These are phyloP conservation scores for Listronotus bonariensis DNA, from an alignment of 1,140 invertebrate species.

Conservation along the genomic window DNA sequence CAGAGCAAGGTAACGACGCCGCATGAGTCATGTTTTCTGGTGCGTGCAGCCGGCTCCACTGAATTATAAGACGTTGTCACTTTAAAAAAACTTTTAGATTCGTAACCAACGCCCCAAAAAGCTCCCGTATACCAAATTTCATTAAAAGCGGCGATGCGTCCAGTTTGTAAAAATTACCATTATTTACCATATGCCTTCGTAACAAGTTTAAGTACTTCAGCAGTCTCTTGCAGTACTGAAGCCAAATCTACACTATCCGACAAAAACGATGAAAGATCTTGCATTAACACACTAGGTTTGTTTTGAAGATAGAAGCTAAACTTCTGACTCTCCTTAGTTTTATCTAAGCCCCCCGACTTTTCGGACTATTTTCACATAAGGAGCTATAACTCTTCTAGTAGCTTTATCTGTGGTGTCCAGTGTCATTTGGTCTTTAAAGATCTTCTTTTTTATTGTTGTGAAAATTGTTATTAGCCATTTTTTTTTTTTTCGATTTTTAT, in stretches of 20 bases:
- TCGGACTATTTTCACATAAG: conserved; percentile 60
- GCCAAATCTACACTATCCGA: conserved; percentile 60
- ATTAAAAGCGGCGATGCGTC: no score
- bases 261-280: conserved; percentile 53
- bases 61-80: no score
- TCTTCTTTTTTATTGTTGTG: conserved; percentile 23
- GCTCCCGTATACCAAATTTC: no score
- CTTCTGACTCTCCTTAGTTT: conserved; percentile 43
- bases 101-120: no score
- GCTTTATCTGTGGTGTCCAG: conserved; percentile 50
- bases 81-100: no score
- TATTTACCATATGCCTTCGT: conserved; percentile 58
- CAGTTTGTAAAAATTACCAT: conserved; percentile 1
- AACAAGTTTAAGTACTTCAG: conserved; percentile 59
- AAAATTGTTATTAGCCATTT: no score
- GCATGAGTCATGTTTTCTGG: no score
- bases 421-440: conserved; percentile 20
- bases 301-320: conserved; percentile 51
- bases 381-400: conserved; percentile 60
- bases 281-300: conserved; percentile 51
- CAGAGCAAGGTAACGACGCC: no score
- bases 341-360: conserved; percentile 45
- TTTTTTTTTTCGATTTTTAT: no score
- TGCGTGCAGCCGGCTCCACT: no score
- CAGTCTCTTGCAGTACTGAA: conserved; percentile 60